Evolutionary conservation across 2,888 invertebrate species (phyloP).

Genomic region (Tipula vernalis): DNA sequence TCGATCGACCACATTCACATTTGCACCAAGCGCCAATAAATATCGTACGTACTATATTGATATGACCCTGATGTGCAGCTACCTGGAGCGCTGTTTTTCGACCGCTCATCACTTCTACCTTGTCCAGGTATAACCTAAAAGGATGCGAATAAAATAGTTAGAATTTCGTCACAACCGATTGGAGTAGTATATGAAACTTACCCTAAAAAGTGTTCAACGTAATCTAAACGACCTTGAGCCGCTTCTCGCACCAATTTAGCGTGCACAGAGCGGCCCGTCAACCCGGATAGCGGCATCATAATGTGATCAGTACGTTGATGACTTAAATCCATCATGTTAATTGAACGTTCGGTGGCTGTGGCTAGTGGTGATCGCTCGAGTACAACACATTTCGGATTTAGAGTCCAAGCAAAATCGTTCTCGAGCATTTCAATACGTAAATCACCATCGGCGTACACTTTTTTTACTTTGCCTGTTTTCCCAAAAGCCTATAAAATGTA

Average conservation of each 20-base stretch:
- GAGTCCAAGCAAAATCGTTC: conserved; percentile 65
- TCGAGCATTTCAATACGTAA: conserved; percentile 56
- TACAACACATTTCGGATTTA: conserved; percentile 64
- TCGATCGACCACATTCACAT: conserved; percentile 65
- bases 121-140: conserved; percentile 25
- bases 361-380: conserved; percentile 41
- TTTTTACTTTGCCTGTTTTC: conserved; percentile 61
- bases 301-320: conserved; percentile 43
- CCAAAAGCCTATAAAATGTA: conserved; percentile 47
- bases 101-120: conserved; percentile 43
- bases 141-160: neutral
- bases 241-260: conserved; percentile 44
- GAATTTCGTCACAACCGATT: neutral
- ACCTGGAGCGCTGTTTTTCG: conserved; percentile 75
- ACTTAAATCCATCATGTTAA: conserved; percentile 52
- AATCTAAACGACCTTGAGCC: conserved; percentile 60
- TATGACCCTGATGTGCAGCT: conserved; percentile 73
- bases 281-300: conserved; percentile 34
- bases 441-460: conserved; percentile 76
- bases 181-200: neutral
- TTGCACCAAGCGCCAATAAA: conserved; percentile 54
- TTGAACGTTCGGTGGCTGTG: conserved; percentile 47
- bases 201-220: conserved; percentile 46
- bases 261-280: conserved; percentile 33
- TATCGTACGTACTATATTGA: conserved; percentile 55